phyloP scores from a whole-genome alignment of 2,113 vertebrate species.

The Clarias batrachus region DNA sequence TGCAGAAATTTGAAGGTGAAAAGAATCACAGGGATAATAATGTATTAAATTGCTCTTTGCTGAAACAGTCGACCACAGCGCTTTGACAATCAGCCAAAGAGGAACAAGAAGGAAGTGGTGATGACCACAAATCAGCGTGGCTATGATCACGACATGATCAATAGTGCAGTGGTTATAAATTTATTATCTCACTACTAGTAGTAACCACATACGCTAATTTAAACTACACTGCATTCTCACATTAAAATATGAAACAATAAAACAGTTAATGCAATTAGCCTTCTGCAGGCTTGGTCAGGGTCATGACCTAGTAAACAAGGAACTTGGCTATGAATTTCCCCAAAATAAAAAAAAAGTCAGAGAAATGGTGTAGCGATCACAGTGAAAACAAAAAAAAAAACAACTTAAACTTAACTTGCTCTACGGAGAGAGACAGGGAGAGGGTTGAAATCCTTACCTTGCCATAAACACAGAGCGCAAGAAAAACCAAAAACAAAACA shows the following conservation, averaged over 20 bases:
- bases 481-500: slow-evolving; percentile 56
- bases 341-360: not conserved
- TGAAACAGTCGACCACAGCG: not conserved
- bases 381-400: slow-evolving; percentile 9
- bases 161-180: not conserved
- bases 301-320: slow-evolving; percentile 19
- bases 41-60: not conserved
- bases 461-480: slow-evolving; percentile 75
- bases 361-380: slow-evolving; percentile 27
- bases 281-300: not conserved
- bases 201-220: not conserved
- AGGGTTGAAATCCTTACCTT: slow-evolving; percentile 74
- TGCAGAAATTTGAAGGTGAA: slow-evolving; percentile 1
- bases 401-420: slow-evolving; percentile 24
- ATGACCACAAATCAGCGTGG: not conserved
- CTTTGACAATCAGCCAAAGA: not conserved
- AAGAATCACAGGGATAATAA: not conserved
- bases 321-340: slow-evolving; percentile 3
- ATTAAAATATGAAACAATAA: not conserved
- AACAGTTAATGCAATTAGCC: too few relatives aligned
- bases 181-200: not conserved
- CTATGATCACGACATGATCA: not conserved
- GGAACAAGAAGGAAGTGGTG: not conserved
- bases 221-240: not conserved
- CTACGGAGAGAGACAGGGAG: slow-evolving; percentile 41